Evolutionary conservation across 2,888 invertebrate species (phyloP).

Genomic region (Camponotus fellah): DNA sequence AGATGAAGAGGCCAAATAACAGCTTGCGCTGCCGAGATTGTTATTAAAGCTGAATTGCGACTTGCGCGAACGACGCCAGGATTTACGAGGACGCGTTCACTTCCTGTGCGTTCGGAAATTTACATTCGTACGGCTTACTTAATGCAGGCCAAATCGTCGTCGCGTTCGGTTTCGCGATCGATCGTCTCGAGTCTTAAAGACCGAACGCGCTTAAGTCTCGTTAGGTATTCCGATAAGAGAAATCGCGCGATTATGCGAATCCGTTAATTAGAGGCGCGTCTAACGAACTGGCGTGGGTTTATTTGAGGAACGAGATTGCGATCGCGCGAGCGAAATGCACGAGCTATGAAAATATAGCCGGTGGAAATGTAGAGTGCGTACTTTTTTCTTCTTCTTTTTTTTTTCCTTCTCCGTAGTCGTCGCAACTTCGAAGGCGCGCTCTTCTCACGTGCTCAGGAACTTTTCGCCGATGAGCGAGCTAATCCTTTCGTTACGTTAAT

Average conservation of each 20-base stretch:
- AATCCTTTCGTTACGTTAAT: slow-evolving; percentile 65
- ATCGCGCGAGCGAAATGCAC: slow-evolving; percentile 27
- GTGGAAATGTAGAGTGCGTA: slow-evolving; percentile 27
- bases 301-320: slow-evolving; percentile 27
- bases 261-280: slow-evolving; percentile 44
- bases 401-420: slow-evolving; percentile 49
- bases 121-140: slow-evolving; percentile 44
- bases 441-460: slow-evolving; percentile 68
- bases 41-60: slow-evolving; percentile 85
- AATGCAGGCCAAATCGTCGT: not conserved
- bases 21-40: slow-evolving; percentile 80
- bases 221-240: slow-evolving; percentile 50
- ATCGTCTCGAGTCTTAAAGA: slow-evolving; percentile 1
- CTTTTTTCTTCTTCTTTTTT: not conserved
- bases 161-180: slow-evolving; percentile 8
- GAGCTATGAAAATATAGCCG: slow-evolving; percentile 42
- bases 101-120: slow-evolving; percentile 65
- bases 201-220: slow-evolving; percentile 14
- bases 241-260: slow-evolving; percentile 51
- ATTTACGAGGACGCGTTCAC: slow-evolving; percentile 81
- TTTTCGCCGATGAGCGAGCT: slow-evolving; percentile 62
- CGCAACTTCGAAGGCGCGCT: slow-evolving; percentile 47
- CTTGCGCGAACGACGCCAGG: slow-evolving; percentile 84
- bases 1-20: slow-evolving; percentile 80
- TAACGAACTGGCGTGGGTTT: slow-evolving; percentile 35